Base-by-base conservation (phyloP, 2,797 vertebrate genomes). In the Luscinia luscinia region DNA sequence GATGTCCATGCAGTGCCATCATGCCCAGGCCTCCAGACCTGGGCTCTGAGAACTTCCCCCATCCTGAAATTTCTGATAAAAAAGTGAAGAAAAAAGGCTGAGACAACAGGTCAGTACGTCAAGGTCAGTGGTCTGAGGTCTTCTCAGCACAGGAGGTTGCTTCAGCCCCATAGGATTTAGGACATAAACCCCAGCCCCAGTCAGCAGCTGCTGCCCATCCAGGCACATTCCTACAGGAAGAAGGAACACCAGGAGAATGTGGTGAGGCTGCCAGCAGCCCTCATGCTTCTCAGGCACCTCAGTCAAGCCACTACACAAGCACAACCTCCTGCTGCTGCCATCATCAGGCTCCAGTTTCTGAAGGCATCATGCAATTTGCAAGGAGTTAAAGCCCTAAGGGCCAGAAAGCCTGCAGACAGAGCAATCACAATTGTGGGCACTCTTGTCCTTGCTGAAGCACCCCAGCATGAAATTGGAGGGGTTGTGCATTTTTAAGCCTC, bases 161-260 rank as follows among this genome's bases (percentile, higher is more conserved):
- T 54, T 49, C 45, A 70, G 28, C 2, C 2, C 38, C 49, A 8
- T 3, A 34, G 36, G 43, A 64, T 66, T 75, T 73, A 79, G 43
- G 75, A 73, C 7, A n/a, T 3, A 66, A 66, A 52, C 7, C n/a
- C 15, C 59, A 69, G 30, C 6, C 34, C 38, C 34, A 76, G 19
- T 3, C 64, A 83, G 63, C 0, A 4, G 32, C 55, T 7, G 0
- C 51, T 73, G 41, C 32, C 64, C 3, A 5, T 32, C 34, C 1
- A 13, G 14, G 5, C 17, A 70, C 45, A 57, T 19, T 70, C 30
- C 30, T 54, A n/a, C 0, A 3, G 30, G n/a, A 86, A 54, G 26
- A 68, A 68, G 40, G 41, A 57, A 69, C 57, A 81, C 4, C 3
- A 7, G 58, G 17, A 81, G 45, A 62, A 41, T 23, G 9, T 27